Conservation (phyloP, 2,797 vertebrate species). For the Acanthurus tractus region DNA sequence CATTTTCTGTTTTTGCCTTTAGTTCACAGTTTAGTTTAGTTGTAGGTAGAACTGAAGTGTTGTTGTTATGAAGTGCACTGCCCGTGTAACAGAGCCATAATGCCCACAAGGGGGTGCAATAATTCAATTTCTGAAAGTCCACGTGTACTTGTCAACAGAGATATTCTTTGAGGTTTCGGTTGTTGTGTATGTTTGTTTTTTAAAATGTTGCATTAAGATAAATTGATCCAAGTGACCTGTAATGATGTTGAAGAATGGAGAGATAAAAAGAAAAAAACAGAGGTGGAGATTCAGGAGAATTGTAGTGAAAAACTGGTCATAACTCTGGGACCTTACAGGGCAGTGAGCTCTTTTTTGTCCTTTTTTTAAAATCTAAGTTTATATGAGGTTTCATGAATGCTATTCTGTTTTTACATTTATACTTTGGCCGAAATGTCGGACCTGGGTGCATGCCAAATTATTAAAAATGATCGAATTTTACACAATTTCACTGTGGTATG, state of each 20-base stretch:
- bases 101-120: constrained; percentile 67
- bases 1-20: not conserved
- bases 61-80: not conserved
- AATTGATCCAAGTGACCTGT: not conserved
- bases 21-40: not conserved
- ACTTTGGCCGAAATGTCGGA: not conserved
- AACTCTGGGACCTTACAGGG: not conserved
- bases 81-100: not conserved
- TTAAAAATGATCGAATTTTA: constrained; percentile 30
- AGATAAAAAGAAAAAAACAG: not conserved
- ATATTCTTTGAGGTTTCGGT: not conserved
- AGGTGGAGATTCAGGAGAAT: constrained; percentile 1
- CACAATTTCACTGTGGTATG: not conserved
- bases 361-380: not conserved
- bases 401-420: constrained; percentile 20
- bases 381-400: not conserved
- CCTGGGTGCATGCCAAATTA: constrained; percentile 2
- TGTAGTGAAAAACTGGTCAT: not conserved
- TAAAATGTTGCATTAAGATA: constrained; percentile 13
- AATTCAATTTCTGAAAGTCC: constrained; percentile 44
- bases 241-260: not conserved
- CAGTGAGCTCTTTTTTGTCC: not conserved
- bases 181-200: not conserved
- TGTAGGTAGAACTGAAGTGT: not conserved
- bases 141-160: not conserved